Conservation (phyloP, 2,888 invertebrate species). For the Agrochola lychnidis region DNA sequence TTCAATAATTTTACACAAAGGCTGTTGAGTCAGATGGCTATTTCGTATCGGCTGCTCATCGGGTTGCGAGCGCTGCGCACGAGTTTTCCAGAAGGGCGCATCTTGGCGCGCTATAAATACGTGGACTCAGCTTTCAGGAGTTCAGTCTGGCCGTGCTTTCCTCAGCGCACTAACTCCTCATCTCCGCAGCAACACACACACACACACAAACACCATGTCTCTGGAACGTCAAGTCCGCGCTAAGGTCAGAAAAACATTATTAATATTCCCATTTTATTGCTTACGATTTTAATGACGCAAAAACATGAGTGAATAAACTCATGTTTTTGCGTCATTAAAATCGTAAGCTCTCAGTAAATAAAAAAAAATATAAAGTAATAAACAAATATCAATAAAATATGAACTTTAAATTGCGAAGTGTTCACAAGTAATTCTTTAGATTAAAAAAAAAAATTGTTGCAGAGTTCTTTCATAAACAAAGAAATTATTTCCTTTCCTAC, state of each 20-base stretch:
- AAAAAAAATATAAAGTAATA: not conserved
- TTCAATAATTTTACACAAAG: slow-evolving; percentile 62
- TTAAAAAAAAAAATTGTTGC: not conserved
- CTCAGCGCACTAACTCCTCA: slow-evolving; percentile 79
- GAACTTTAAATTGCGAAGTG: not conserved
- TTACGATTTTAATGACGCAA: no score
- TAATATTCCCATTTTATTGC: slow-evolving; percentile 32
- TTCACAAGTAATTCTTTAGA: not conserved
- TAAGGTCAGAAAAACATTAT: slow-evolving; percentile 92
- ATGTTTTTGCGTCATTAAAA: not conserved
- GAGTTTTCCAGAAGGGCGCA: slow-evolving; percentile 89
- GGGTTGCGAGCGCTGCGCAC: slow-evolving; percentile 75
- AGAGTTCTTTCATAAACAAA: not conserved
- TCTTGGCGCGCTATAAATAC: slow-evolving; percentile 88
- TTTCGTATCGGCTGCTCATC: slow-evolving; percentile 79
- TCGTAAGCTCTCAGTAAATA: not conserved
- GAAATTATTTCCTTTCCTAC: not conserved
- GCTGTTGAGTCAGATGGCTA: slow-evolving; percentile 87
- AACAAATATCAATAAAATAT: not conserved
- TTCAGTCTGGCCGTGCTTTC: slow-evolving; percentile 88
- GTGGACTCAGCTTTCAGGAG: slow-evolving; percentile 83
- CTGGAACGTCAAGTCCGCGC: slow-evolving; percentile 97
- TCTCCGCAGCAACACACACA: slow-evolving; percentile 74
- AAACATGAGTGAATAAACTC: no score
- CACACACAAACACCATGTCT: slow-evolving; percentile 92